phyloP scores from a whole-genome alignment of 2,113 vertebrate genomes.

The Gobius niger region DNA sequence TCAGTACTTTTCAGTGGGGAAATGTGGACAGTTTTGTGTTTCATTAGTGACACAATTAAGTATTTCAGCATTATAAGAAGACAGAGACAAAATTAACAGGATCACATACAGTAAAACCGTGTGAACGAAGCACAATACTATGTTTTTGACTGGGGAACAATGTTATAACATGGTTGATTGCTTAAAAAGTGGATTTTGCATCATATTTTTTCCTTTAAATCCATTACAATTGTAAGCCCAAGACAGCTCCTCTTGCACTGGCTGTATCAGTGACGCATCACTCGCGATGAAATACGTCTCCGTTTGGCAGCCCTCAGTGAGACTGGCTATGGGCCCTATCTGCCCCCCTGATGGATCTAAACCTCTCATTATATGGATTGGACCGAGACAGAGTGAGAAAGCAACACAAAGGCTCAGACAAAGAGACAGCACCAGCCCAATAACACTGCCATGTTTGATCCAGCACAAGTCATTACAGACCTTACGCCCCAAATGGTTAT shows the following conservation, averaged over 20 bases:
- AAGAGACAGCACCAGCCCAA: constrained; percentile 4
- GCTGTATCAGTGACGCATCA: not conserved
- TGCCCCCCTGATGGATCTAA: constrained; percentile 32
- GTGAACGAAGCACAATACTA: too few species aligned
- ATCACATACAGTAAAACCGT: too few species aligned
- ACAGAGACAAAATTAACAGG: too few species aligned
- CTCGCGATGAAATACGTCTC: constrained; percentile 19
- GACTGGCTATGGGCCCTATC: constrained; percentile 28
- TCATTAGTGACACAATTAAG: too few species aligned
- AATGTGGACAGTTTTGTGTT: too few species aligned
- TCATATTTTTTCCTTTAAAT: not conserved
- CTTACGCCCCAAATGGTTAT: constrained; percentile 25
- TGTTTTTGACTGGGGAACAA: too few species aligned
- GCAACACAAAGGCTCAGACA: constrained; percentile 12
- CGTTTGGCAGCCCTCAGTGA: not conserved
- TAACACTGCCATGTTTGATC: constrained; percentile 12
- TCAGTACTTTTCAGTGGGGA: too few species aligned
- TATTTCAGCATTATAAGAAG: too few species aligned
- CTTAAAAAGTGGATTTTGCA: too few species aligned
- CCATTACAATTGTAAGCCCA: not conserved
- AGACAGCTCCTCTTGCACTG: not conserved
- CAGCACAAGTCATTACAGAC: constrained; percentile 1
- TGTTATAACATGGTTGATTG: too few species aligned
- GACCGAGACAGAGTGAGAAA: constrained; percentile 19
- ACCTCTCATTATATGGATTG: constrained; percentile 41